Conservation (phyloP, 2,797 vertebrate genomes). For the Tenualosa ilisha region DNA sequence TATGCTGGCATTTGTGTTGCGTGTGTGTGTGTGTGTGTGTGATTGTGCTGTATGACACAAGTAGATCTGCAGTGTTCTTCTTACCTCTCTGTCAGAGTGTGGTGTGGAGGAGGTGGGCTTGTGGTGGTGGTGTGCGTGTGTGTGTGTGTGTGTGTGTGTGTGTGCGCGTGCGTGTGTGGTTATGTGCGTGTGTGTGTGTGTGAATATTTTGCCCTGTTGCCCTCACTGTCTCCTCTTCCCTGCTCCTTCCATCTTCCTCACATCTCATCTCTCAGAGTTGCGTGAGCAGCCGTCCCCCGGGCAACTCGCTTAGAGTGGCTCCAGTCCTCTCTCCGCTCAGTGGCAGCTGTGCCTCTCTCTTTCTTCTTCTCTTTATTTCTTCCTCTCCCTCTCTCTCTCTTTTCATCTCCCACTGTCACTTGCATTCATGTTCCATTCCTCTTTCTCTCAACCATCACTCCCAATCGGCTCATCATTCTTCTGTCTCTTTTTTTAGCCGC, state of each 20-base stretch:
- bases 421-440: neutral
- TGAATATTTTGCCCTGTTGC: neutral
- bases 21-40: no score
- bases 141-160: neutral
- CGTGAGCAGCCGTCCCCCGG: constrained; percentile 4
- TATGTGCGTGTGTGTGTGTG: neutral
- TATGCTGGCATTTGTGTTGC: no score
- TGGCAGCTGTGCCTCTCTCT: neutral
- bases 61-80: neutral
- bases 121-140: no score
- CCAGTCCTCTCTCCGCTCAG: neutral
- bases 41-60: neutral
- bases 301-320: constrained; percentile 10
- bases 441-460: neutral
- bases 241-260: constrained; percentile 6
- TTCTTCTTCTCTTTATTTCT: neutral
- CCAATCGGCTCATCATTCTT: neutral
- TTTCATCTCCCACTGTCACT: neutral
- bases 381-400: neutral
- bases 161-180: neutral
- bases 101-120: no score
- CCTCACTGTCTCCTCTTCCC: neutral
- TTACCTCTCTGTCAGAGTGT: neutral
- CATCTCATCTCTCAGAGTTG: neutral
- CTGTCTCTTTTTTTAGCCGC: neutral